Conservation (phyloP, 2,888 invertebrate species). For the Noctua janthe region DNA sequence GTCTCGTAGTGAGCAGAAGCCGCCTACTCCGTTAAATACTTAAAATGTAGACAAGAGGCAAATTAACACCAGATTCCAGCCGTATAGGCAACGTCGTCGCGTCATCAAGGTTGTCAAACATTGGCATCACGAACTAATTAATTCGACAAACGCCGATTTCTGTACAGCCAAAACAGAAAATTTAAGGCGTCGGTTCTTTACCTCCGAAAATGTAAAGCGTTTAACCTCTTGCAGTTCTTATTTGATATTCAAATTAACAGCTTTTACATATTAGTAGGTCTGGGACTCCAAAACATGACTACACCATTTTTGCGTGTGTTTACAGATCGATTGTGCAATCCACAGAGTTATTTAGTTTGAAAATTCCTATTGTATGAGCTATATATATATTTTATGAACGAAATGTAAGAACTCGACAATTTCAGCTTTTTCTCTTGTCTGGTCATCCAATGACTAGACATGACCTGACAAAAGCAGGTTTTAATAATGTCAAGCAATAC, state of each 20-base stretch:
- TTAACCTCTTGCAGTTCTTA: constrained; percentile 29
- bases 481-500: neutral
- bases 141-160: constrained; percentile 49
- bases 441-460: neutral
- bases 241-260: constrained; percentile 46
- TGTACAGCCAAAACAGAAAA: constrained; percentile 17
- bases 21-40: constrained; percentile 42
- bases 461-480: too few relatives aligned
- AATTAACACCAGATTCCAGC: constrained; percentile 50
- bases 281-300: constrained; percentile 26
- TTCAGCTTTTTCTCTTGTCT: neutral
- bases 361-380: constrained; percentile 25
- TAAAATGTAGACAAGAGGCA: constrained; percentile 58
- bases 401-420: neutral
- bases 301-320: constrained; percentile 37
- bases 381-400: constrained; percentile 10
- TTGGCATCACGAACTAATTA: constrained; percentile 56
- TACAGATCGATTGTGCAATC: constrained; percentile 45
- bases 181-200: constrained; percentile 26
- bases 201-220: constrained; percentile 18
- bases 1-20: constrained; percentile 23
- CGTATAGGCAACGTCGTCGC: constrained; percentile 30
- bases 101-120: constrained; percentile 64
- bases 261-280: constrained; percentile 40
- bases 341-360: constrained; percentile 30